Evolutionary conservation across 2,797 vertebrate genomes (phyloP), one percentile per base, ranked within the genome.

Genomic region (Chaetodon trifasciatus): DNA sequence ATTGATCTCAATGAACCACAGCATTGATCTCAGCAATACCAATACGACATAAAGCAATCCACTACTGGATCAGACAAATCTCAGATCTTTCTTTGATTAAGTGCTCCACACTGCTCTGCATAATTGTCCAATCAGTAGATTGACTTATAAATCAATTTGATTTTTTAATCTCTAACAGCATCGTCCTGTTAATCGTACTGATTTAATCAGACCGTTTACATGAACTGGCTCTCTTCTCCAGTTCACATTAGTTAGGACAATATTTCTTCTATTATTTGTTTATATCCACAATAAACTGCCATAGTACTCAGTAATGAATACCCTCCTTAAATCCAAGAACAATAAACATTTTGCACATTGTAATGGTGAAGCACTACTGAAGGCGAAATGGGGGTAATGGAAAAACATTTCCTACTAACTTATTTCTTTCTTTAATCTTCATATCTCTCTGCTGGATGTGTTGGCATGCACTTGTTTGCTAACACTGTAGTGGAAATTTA

Each of bases 51-150:
- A 28, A 61, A 72, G 79, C 61, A 84, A 44, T 78, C 44, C 37
- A 37, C n/a, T 73, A 32, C 39, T 57, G 17, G 42, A 77, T 4
- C 39, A 52, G 32, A 77, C 79, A 50, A 50, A 82, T 77, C 50
- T 70, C 8, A 61, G 49, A 3, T 62, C 80, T 78, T 78, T 79
- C 76, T 81, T 78, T 80, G 42, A 88, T 91, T 81, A 80, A 78
- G 28, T 52, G 64, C 24, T 49, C 32, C 13, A 9, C 5, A 17
- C 40, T 63, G 64, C 40, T 84, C 68, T 81, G 78, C 78, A 87
- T 86, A 67, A 66, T 74, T 47, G 44, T 62, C 73, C 80, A 90
- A 80, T 92, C 68, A 88, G 52, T 24, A 78, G 71, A 88, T 82
- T 89, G 82, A 50, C 28, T 83, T 39, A 76, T 88, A 78, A 86